phyloP scores from a whole-genome alignment of 2,797 vertebrate genomes.

The Tamandua tetradactyla region DNA sequence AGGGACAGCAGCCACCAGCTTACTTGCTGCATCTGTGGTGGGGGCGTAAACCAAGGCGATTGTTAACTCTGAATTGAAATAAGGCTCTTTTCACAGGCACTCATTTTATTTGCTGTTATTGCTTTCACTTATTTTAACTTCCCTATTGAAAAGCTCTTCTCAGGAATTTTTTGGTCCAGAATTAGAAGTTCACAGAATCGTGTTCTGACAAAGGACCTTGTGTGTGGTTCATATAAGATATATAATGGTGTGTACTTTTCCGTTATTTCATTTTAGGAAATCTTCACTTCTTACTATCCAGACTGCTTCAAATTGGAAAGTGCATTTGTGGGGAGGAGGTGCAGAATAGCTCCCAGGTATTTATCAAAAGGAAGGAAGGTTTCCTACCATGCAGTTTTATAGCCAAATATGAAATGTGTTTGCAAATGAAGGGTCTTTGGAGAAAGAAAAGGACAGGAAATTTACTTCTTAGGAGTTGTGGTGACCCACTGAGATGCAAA shows the following conservation, averaged over 20 bases:
- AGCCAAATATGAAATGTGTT: fast-evolving
- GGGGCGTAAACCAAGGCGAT: not conserved
- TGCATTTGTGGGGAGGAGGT: not conserved
- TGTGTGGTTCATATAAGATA: not conserved
- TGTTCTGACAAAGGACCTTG: no score
- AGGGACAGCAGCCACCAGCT: not conserved
- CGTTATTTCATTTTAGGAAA: not conserved
- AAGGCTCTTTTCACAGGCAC: not conserved
- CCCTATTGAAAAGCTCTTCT: not conserved
- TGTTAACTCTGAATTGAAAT: not conserved
- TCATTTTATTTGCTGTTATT: not conserved
- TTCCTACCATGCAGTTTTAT: no score
- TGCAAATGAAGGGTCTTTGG: no score
- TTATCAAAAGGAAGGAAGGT: not conserved
- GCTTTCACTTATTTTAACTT: not conserved
- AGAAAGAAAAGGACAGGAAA: not conserved
- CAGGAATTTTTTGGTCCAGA: not conserved
- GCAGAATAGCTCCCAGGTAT: not conserved
- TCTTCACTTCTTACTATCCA: not conserved
- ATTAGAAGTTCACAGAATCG: no score
- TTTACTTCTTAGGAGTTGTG: not conserved
- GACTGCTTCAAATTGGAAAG: not conserved
- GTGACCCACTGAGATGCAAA: not conserved
- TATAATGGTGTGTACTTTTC: not conserved
- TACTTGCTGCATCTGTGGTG: not conserved